These are phyloP conservation scores for Notolabrus celidotus DNA, from an alignment of 2,797 vertebrate species.

Conservation along the genomic window DNA sequence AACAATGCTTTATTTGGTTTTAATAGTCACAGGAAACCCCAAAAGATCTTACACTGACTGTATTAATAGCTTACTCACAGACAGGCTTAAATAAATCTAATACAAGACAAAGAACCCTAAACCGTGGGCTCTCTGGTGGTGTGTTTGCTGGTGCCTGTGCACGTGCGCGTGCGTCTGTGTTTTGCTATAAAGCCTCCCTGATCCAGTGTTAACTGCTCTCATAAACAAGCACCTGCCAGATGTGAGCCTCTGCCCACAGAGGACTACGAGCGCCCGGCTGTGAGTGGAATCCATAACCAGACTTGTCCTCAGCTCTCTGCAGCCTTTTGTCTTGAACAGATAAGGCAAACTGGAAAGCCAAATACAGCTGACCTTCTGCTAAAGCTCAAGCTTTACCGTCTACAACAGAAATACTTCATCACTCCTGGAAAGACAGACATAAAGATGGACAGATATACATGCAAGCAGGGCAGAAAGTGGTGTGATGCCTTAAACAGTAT, in stretches of 20 bases:
- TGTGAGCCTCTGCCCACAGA: constrained; percentile 68
- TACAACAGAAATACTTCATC: constrained; percentile 25
- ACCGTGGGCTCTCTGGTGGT: constrained; percentile 1
- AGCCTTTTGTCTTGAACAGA: constrained; percentile 44
- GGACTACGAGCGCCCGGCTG: constrained; percentile 45
- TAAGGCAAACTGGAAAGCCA: constrained; percentile 38
- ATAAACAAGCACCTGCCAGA: constrained; percentile 77
- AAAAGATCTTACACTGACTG: not conserved
- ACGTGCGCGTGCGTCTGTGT: constrained; percentile 31
- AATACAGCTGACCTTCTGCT: constrained; percentile 52
- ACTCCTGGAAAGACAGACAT: constrained; percentile 11
- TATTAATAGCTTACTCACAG: not conserved
- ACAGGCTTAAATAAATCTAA: not conserved
- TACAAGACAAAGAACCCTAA: constrained; percentile 5
- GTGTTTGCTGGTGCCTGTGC: constrained; percentile 31
- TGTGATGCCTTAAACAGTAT: not conserved
- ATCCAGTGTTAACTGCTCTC: constrained; percentile 75
- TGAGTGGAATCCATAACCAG: constrained; percentile 68
- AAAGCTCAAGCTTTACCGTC: constrained; percentile 34
- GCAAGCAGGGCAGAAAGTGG: not conserved
- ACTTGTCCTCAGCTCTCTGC: constrained; percentile 29
- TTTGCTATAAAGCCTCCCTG: constrained; percentile 59
- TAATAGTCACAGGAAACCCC: not conserved
- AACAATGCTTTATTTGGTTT: not conserved
- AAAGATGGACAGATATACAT: constrained; percentile 8